Evolutionary conservation across 1,140 invertebrate genomes (phyloP).

Genomic region (Lerema accius): DNA sequence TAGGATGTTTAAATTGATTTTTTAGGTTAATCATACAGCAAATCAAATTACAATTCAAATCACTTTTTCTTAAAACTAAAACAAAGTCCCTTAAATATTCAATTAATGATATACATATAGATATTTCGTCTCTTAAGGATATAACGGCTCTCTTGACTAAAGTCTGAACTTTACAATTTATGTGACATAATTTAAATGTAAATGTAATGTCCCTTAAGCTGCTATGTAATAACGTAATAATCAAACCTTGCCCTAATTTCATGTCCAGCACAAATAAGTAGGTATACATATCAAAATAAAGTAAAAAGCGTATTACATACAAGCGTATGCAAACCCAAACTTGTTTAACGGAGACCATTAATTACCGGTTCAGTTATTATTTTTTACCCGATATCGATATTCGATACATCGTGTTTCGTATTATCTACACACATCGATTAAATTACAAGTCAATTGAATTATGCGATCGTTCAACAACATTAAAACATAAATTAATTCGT

Average conservation of each 20-base stretch:
- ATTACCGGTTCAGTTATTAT: conserved; percentile 29
- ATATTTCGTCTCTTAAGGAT: too few species aligned
- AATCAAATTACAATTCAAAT: too few species aligned
- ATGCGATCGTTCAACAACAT: conserved; percentile 19
- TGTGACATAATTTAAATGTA: too few species aligned
- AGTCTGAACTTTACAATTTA: too few species aligned
- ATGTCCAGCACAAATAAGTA: background rate
- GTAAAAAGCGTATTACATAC: background rate
- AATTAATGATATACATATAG: too few species aligned
- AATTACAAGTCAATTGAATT: conserved; percentile 20
- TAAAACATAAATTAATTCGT: conserved; percentile 25
- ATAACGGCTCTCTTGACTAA: too few species aligned
- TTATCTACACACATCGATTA: conserved; percentile 20
- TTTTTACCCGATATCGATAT: conserved; percentile 26
- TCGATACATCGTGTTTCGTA: conserved; percentile 24
- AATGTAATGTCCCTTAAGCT: too few species aligned
- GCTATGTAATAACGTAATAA: too few species aligned
- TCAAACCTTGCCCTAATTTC: background rate
- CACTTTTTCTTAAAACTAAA: too few species aligned
- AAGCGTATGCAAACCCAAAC: conserved; percentile 10
- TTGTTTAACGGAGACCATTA: conserved; percentile 22
- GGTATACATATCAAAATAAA: background rate
- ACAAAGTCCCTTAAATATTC: too few species aligned
- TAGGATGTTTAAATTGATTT: too few species aligned
- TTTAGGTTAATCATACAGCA: too few species aligned